These are phyloP conservation scores for Danaus melanippus DNA, from an alignment of 1,140 invertebrate species.

Conservation along the genomic window DNA sequence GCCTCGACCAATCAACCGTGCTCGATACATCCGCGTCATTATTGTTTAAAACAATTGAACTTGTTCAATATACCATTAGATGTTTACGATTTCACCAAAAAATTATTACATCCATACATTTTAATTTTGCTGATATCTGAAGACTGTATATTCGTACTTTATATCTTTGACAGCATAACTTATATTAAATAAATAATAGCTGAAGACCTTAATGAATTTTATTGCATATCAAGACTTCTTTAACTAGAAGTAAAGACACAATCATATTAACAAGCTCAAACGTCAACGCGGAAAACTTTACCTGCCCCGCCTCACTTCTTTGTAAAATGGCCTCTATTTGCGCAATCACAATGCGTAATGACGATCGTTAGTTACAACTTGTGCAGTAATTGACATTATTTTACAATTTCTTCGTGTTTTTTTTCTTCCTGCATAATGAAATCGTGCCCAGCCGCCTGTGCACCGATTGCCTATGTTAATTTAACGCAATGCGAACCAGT, in stretches of 20 bases:
- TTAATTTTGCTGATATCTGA: too few relatives aligned
- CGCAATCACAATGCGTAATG: conserved; percentile 66
- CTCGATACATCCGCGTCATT: conserved; percentile 14
- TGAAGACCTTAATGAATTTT: neutral
- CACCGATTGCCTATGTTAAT: conserved; percentile 23
- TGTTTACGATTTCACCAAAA: too few relatives aligned
- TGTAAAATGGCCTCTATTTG: conserved; percentile 58
- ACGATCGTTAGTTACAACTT: conserved; percentile 57
- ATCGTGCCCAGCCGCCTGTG: conserved; percentile 45
- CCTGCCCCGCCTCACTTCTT: conserved; percentile 46
- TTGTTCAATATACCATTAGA: conserved; percentile 1
- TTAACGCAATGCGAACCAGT: conserved; percentile 18
- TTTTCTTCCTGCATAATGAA: conserved; percentile 51
- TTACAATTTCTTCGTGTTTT: conserved; percentile 56
- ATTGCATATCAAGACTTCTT: conserved; percentile 25
- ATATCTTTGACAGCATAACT: too few relatives aligned
- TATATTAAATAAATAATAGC: too few relatives aligned
- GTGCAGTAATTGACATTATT: conserved; percentile 67
- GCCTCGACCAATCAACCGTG: conserved; percentile 27
- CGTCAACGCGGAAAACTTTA: conserved; percentile 54
- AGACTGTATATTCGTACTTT: too few relatives aligned
- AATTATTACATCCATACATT: too few relatives aligned
- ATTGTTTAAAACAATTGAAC: conserved; percentile 19
- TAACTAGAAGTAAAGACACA: conserved; percentile 40
- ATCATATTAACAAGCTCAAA: conserved; percentile 53